phyloP scores from a whole-genome alignment of 1,140 invertebrate genomes.

The Epicauta chinensis region DNA sequence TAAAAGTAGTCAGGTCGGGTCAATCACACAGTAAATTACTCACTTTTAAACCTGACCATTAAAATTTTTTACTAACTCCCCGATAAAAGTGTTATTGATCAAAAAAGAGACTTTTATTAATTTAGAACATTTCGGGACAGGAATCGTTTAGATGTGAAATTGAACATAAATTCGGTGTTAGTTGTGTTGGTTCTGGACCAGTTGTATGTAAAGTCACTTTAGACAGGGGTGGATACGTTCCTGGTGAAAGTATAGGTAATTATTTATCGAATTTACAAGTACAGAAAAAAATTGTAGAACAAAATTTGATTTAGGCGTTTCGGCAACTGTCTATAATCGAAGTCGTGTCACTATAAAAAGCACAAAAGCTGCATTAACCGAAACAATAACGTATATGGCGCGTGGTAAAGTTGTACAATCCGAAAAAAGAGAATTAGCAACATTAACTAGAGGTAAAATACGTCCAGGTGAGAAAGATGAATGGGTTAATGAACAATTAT shows the following conservation, averaged over 20 bases:
- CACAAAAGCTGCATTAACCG: slow-evolving; percentile 71
- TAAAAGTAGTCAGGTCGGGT: no score
- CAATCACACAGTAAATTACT: no score
- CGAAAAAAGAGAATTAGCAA: slow-evolving; percentile 79
- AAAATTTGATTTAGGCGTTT: slow-evolving; percentile 40
- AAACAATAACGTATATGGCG: slow-evolving; percentile 87
- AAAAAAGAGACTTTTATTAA: slow-evolving; percentile 21
- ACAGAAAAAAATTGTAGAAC: background rate
- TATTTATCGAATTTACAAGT: background rate
- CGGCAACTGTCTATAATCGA: slow-evolving; percentile 77
- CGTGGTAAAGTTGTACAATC: slow-evolving; percentile 79
- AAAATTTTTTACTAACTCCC: slow-evolving; percentile 8
- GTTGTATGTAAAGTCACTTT: slow-evolving; percentile 78
- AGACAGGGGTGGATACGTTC: slow-evolving; percentile 88
- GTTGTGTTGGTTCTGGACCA: slow-evolving; percentile 74
- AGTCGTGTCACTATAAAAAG: slow-evolving; percentile 71
- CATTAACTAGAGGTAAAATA: slow-evolving; percentile 75
- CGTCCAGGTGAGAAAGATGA: slow-evolving; percentile 73
- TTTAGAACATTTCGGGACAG: slow-evolving; percentile 49
- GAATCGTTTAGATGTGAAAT: slow-evolving; percentile 88
- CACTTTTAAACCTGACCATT: no score
- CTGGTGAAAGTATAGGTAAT: slow-evolving; percentile 79
- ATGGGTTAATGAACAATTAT: slow-evolving; percentile 86
- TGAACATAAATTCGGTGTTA: slow-evolving; percentile 81
- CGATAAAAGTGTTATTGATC: slow-evolving; percentile 7